These are phyloP conservation scores for Lucinisca nassula DNA, from an alignment of 2,888 invertebrate genomes.

Conservation along the genomic window DNA sequence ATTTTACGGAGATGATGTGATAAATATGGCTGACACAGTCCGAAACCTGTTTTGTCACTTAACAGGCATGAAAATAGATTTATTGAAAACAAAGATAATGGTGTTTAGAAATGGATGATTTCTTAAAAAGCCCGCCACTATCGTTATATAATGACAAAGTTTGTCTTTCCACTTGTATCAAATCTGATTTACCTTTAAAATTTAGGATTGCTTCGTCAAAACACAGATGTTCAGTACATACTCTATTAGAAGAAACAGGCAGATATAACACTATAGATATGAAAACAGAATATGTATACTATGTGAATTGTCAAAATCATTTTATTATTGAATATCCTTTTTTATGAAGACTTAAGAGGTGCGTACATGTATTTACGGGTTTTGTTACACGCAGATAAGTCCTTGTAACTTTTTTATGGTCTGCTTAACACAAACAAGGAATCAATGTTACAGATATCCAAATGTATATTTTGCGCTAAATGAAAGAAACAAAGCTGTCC, in stretches of 20 bases:
- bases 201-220: not conserved
- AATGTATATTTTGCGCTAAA: not conserved
- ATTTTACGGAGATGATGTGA: constrained; percentile 8
- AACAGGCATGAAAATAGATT: not conserved
- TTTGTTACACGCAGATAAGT: not conserved
- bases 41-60: not conserved
- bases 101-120: not conserved
- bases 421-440: not conserved
- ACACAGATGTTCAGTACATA: not conserved
- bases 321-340: not conserved
- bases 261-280: not conserved
- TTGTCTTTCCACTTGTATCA: not conserved
- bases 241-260: not conserved
- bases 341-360: not conserved
- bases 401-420: not conserved
- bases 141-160: not conserved
- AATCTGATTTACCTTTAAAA: not conserved
- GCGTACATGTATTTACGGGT: not conserved
- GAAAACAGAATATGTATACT: not conserved
- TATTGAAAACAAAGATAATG: not conserved
- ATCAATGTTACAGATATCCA: not conserved
- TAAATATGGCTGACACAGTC: constrained; percentile 17
- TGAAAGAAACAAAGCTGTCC: not conserved
- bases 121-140: not conserved
- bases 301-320: not conserved